Percentiles rank a stretch among this genome's conserved stretches.
phyloP scores from a whole-genome alignment of 1,140 invertebrate species.

The Pteromalus puparum region DNA sequence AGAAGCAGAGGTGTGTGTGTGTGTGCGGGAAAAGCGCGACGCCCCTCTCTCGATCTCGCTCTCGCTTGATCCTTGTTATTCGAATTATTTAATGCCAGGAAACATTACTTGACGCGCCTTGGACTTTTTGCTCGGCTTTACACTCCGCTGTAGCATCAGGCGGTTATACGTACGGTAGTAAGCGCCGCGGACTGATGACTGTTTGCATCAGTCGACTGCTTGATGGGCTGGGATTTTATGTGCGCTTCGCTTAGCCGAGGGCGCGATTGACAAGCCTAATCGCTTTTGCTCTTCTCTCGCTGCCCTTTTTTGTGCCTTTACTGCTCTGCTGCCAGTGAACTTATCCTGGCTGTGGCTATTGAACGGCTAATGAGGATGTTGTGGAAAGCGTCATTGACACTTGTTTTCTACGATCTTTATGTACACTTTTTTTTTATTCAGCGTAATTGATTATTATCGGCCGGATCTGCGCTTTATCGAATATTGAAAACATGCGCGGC shows the following conservation, averaged over 20 bases:
- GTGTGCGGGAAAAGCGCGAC: conserved; percentile 21
- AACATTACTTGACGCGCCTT: conserved; percentile 28
- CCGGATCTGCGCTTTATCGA: background rate
- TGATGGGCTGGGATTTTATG: conserved; percentile 28
- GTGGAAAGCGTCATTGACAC: background rate
- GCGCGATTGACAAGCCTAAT: conserved; percentile 31
- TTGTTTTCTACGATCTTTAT: background rate
- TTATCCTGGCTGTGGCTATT: background rate
- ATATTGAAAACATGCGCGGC: no score
- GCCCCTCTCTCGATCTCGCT: background rate
- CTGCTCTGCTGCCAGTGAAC: no score
- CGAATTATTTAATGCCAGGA: conserved; percentile 36
- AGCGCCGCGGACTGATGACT: conserved; percentile 19
- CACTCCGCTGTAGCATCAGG: background rate
- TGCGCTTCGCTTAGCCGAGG: conserved; percentile 17
- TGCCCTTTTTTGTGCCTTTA: background rate
- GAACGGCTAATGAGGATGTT: background rate
- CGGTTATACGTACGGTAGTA: conserved; percentile 28
- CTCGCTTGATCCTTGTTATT: conserved; percentile 31
- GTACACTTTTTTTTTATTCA: background rate
- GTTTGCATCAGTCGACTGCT: conserved; percentile 11
- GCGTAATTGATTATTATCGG: background rate
- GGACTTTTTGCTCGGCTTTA: conserved; percentile 21
- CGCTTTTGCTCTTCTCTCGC: conserved; percentile 4
- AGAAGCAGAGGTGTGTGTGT: conserved; percentile 9